These are phyloP conservation scores for Peromyscus melanophrys DNA, from an alignment of 2,797 vertebrate genomes.

Conservation along the genomic window DNA sequence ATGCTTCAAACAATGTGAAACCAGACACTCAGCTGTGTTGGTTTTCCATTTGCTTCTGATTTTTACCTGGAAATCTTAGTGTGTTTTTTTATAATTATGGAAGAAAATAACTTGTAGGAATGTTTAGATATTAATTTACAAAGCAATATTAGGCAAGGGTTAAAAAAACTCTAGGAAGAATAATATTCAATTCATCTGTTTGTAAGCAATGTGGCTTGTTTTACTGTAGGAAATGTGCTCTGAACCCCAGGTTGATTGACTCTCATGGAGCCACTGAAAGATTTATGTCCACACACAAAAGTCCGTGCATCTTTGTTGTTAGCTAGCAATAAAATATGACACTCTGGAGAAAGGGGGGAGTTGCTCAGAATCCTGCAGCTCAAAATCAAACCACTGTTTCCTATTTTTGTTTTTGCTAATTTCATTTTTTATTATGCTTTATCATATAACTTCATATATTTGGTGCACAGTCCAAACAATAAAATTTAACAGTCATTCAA, in stretches of 20 bases:
- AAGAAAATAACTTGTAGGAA: background rate
- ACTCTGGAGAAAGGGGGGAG: background rate
- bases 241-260: background rate
- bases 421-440: background rate
- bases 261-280: background rate
- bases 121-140: slow-evolving; percentile 39
- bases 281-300: background rate
- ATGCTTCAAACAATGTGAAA: background rate
- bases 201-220: background rate
- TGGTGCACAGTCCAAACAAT: background rate
- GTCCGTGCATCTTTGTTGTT: background rate
- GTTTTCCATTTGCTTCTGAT: background rate
- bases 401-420: background rate
- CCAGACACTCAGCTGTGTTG: background rate
- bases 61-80: background rate
- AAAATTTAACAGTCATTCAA: background rate
- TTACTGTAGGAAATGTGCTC: background rate
- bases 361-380: background rate
- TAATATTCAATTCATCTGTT: background rate
- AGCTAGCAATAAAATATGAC: background rate
- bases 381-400: background rate
- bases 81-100: background rate
- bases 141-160: background rate
- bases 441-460: background rate
- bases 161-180: background rate